Base-by-base conservation (phyloP, 2,797 vertebrate genomes). In the Acipenser transmontanus region DNA sequence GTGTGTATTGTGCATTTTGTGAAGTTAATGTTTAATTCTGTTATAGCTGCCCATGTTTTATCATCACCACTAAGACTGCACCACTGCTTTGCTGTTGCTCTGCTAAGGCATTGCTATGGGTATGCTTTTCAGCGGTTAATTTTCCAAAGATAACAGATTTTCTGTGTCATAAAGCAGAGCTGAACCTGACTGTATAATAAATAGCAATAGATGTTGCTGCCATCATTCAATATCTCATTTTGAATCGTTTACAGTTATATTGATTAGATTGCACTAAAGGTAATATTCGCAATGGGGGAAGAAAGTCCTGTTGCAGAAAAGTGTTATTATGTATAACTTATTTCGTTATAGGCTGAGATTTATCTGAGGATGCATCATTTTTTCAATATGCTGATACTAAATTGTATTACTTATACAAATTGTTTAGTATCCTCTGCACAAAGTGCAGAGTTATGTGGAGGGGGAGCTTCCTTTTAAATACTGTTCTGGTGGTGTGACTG, bases 151-250 rank as follows among this genome's bases (percentile, higher is more conserved):
- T 57, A n/a, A n/a, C 54, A 57, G 34, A 59, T 6, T 17, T 52
- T 1, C 48, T 8, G 12, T 59, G 13, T 47, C 56, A 78, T 73
- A 72, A 62, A 71, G 72, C 80, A 71, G 71, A 69, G 74, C 73
- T 70, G 78, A 80, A 75, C 78, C 75, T 80, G 76, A 76, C 71
- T 70, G 75, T 82, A 83, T 87, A 89, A 89, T 89, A 89, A 90
- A 91, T 87, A 87, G 86, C 82, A 84, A 84, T 85, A 87, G 85
- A 87, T 88, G 87, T 85, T 85, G 84, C 83, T 85, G 85, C 85
- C 87, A 88, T 85, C 89, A 91, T 91, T 91, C 88, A 91, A 91
- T 91, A 88, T 89, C 85, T 83, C 81, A 82, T 81, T 85, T 84
- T 86, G 87, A 89, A 89, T 85, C 83, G 85, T 89, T 89, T 84